phyloP scores from a whole-genome alignment of 2,113 vertebrate species.

The human (Homo sapiens) region GRCh38 chr14:69895501-69896000 shows the following conservation, averaged over 20 bases:
- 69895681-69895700: not conserved
- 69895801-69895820: not conserved
- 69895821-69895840: not conserved
- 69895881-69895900: not conserved
- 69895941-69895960: not conserved
- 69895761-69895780: not conserved
- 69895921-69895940: not conserved
- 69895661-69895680: not conserved
- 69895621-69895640: not conserved
- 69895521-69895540: not conserved
- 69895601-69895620: not conserved
- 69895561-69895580: not conserved
- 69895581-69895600: not conserved
- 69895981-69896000: not conserved
- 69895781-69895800: not conserved
- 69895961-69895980: not conserved
- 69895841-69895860: not conserved
- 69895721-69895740: rapidly evolving
- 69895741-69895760: not conserved
- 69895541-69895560: not conserved
- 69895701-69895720: not conserved
- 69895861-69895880: no score
- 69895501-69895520: not conserved
- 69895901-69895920: not conserved
- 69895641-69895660: not conserved